Evolutionary conservation across 2,113 vertebrate species (phyloP).

Genomic region (Dipodomys merriami): DNA sequence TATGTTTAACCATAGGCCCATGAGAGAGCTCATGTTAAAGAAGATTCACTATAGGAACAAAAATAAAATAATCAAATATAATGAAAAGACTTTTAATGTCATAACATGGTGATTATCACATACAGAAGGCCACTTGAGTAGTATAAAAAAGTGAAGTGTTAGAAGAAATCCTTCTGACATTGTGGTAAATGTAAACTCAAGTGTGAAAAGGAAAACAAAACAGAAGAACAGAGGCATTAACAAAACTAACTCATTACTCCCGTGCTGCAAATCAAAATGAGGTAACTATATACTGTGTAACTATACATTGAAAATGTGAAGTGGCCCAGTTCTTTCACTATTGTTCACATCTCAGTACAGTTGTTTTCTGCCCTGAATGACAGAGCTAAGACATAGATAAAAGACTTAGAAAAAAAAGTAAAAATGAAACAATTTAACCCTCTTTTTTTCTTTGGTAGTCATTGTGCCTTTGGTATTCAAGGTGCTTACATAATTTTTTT

Average conservation of each 20-base stretch:
- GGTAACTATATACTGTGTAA: neutral
- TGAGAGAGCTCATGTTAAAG: neutral
- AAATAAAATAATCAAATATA: neutral
- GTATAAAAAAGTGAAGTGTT: neutral
- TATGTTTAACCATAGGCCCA: neutral
- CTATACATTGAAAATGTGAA: conserved; percentile 16
- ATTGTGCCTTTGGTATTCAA: conserved; percentile 27
- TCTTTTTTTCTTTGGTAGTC: conserved; percentile 36
- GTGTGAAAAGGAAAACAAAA: neutral
- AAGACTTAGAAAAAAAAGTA: neutral
- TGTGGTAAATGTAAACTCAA: neutral
- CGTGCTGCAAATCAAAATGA: neutral
- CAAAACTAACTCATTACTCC: conserved; percentile 5
- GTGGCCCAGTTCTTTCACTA: neutral
- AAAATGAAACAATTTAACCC: conserved; percentile 49
- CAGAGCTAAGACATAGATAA: neutral
- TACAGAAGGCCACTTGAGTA: neutral
- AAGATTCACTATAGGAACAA: neutral
- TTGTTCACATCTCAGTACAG: neutral
- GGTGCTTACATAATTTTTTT: conserved; percentile 57
- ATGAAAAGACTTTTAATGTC: neutral
- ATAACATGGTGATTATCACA: neutral
- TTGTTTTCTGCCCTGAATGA: neutral
- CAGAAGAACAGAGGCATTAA: neutral
- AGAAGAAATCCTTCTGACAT: neutral